These are phyloP conservation scores for Anas bernieri DNA, from an alignment of 2,797 vertebrate species.

Conservation along the genomic window DNA sequence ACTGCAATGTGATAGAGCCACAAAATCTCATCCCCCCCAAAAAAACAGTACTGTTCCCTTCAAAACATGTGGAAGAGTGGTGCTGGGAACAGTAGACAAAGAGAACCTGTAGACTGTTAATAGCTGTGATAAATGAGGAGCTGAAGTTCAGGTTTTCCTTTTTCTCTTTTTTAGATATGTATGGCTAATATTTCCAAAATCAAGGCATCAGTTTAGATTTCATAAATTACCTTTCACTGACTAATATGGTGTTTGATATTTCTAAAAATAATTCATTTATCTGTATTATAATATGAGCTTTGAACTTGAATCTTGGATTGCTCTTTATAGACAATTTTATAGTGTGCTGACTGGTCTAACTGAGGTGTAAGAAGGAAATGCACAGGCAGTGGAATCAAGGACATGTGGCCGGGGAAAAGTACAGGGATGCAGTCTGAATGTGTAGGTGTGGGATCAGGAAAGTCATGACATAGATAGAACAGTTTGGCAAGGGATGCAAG, in stretches of 20 bases:
- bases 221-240: not conserved
- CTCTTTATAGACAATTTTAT: not conserved
- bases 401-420: too few species aligned
- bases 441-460: too few species aligned
- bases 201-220: not conserved
- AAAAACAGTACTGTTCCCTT: not conserved
- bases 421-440: too few species aligned
- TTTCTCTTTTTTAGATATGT: not conserved
- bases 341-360: not conserved
- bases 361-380: too few species aligned
- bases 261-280: constrained; percentile 1
- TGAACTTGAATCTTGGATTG: not conserved
- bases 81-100: not conserved
- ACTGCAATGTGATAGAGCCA: not conserved
- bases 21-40: not conserved
- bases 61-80: constrained; percentile 18
- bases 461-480: too few species aligned
- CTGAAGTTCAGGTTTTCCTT: not conserved
- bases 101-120: not conserved
- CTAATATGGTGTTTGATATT: not conserved
- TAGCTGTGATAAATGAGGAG: not conserved
- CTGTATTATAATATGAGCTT: not conserved
- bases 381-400: too few species aligned
- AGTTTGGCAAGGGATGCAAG: too few species aligned
- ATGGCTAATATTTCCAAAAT: not conserved